Evolutionary conservation across 2,113 vertebrate genomes (phyloP).

Genomic region (Siniperca chuatsi): DNA sequence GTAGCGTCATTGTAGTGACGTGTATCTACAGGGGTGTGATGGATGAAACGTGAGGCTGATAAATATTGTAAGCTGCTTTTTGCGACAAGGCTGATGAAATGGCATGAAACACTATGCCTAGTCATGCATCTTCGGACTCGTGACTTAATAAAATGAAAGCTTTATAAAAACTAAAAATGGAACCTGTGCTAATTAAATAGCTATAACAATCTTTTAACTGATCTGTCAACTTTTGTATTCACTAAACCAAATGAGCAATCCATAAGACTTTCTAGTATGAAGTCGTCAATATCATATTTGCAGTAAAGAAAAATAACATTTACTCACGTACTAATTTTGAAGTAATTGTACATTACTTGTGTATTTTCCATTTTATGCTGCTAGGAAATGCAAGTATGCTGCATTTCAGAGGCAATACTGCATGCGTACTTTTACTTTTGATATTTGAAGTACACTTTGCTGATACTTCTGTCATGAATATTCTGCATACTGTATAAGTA

Average conservation of each 20-base stretch:
- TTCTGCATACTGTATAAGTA: not conserved
- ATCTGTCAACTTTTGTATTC: too few relatives aligned
- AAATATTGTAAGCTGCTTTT: slow-evolving; percentile 8
- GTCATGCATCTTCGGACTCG: not conserved
- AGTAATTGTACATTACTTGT: too few relatives aligned
- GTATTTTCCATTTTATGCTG: too few relatives aligned
- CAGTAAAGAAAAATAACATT: too few relatives aligned
- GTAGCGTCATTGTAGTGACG: slow-evolving; percentile 36
- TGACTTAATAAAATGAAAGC: not conserved
- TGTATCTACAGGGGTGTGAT: not conserved
- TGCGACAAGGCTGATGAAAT: slow-evolving; percentile 31
- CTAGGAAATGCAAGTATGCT: too few relatives aligned
- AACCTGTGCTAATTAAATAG: not conserved
- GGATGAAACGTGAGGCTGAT: not conserved
- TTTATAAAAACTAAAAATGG: not conserved
- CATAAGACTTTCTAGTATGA: too few relatives aligned
- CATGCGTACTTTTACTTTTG: too few relatives aligned
- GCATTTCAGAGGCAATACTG: not conserved
- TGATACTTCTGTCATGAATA: not conserved
- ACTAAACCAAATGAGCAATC: too few relatives aligned
- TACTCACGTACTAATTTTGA: too few relatives aligned
- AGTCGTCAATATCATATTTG: too few relatives aligned
- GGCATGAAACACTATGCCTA: slow-evolving; percentile 13
- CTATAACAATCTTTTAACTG: too few relatives aligned
- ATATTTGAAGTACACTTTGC: not conserved